phyloP scores from a whole-genome alignment of 2,888 invertebrate species.

The Drosophila subquinaria region DNA sequence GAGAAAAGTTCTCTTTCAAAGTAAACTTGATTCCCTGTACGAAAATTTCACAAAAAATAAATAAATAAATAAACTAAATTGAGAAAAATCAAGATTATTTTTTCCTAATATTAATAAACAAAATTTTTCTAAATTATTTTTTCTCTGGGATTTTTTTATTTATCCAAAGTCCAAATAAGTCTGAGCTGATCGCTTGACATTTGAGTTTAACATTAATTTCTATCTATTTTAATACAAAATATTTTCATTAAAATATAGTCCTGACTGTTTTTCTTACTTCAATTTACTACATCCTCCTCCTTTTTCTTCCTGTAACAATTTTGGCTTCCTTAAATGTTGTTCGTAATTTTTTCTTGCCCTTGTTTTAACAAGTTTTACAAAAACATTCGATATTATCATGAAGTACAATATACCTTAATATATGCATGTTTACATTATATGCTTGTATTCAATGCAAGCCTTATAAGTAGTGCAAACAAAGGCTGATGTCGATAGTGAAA shows the following conservation, averaged over 20 bases:
- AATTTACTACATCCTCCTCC: not conserved
- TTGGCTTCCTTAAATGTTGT: not conserved
- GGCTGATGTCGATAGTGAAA: conserved; percentile 71
- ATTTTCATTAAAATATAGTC: too few relatives aligned
- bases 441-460: conserved; percentile 30
- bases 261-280: not conserved
- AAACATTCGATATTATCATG: not conserved
- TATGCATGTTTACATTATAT: conserved; percentile 10
- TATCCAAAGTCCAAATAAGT: too few relatives aligned
- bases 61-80: conserved; percentile 3
- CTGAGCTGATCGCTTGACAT: not conserved
- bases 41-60: not conserved
- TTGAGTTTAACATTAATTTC: not conserved
- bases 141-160: too few relatives aligned
- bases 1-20: conserved; percentile 1
- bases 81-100: not conserved
- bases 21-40: not conserved
- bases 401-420: not conserved
- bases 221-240: not conserved
- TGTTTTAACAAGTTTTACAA: not conserved
- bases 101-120: not conserved
- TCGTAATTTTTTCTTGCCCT: not conserved
- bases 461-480: conserved; percentile 60
- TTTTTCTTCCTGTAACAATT: not conserved
- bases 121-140: not conserved